These are phyloP conservation scores for Smittia sp. DNA, from an alignment of 2,888 invertebrate genomes.

Conservation along the genomic window DNA sequence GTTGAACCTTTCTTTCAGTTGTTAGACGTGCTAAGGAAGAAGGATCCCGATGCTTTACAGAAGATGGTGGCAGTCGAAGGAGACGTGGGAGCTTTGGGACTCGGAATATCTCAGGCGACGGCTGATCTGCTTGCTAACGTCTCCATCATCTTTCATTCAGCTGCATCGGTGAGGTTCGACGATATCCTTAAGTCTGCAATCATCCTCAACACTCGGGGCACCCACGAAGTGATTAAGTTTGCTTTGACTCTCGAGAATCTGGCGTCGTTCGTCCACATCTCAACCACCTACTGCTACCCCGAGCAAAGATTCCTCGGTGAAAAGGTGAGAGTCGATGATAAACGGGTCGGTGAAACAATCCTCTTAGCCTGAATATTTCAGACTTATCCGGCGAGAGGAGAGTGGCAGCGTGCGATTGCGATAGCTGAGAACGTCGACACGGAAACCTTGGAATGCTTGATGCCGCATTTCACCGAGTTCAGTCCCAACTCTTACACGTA, in stretches of 20 bases:
- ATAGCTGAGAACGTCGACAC: constrained; percentile 64
- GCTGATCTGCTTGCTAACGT: constrained; percentile 59
- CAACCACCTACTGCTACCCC: constrained; percentile 84
- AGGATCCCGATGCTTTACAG: constrained; percentile 57
- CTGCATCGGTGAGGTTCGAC: constrained; percentile 76
- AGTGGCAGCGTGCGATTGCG: constrained; percentile 67
- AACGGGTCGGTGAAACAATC: neutral
- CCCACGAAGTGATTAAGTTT: constrained; percentile 62
- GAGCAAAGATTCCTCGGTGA: constrained; percentile 72
- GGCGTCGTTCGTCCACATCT: constrained; percentile 71
- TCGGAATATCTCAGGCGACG: constrained; percentile 59
- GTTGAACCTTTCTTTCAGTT: constrained; percentile 18
- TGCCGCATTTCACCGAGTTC: constrained; percentile 59
- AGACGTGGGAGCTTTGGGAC: constrained; percentile 58
- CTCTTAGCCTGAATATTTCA: neutral
- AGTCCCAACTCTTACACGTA: constrained; percentile 91
- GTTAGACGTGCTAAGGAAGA: constrained; percentile 48
- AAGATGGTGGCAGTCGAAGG: constrained; percentile 68
- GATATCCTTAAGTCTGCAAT: constrained; percentile 68
- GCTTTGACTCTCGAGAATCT: constrained; percentile 59
- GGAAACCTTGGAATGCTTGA: constrained; percentile 57
- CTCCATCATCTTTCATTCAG: constrained; percentile 71
- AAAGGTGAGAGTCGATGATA: constrained; percentile 52
- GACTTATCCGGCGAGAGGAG: constrained; percentile 54
- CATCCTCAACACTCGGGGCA: constrained; percentile 63